phyloP scores from a whole-genome alignment of 2,113 vertebrate species.

The Laterallus jamaicensis region DNA sequence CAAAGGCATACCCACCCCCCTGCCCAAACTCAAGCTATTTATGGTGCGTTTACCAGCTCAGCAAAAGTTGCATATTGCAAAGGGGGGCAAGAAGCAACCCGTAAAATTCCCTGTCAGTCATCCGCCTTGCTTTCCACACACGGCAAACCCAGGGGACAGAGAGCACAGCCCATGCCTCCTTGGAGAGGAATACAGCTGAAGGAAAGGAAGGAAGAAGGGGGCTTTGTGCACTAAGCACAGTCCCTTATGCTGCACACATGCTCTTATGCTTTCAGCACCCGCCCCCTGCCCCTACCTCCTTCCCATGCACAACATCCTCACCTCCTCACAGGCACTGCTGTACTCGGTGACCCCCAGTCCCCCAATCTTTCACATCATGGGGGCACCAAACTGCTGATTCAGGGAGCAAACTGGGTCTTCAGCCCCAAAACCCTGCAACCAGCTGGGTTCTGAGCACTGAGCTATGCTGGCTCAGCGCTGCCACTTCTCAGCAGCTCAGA shows the following conservation, averaged over 20 bases:
- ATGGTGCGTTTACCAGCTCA: not conserved
- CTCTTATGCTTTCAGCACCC: not conserved
- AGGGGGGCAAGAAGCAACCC: not conserved
- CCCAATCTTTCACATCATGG: fast-evolving
- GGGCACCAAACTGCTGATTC: not conserved
- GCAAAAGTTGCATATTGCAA: not conserved
- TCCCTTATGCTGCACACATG: fast-evolving
- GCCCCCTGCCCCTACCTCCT: no score
- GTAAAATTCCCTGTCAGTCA: not conserved
- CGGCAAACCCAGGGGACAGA: fast-evolving
- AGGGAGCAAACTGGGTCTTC: not conserved
- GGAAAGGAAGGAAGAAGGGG: not conserved
- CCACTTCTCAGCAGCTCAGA: fast-evolving
- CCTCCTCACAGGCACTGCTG: fast-evolving
- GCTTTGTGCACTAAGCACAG: not conserved
- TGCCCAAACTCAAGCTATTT: not conserved
- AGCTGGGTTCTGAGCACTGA: not conserved
- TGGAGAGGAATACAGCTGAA: not conserved
- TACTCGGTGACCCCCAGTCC: not conserved
- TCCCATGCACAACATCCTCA: fast-evolving
- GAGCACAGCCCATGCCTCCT: not conserved
- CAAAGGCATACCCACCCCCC: no score
- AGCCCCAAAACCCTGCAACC: not conserved
- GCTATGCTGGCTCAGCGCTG: not conserved
- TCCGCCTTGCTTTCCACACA: not conserved